Evolutionary conservation across 2,113 vertebrate species (phyloP).

Genomic region (Hydrolagus affinis): DNA sequence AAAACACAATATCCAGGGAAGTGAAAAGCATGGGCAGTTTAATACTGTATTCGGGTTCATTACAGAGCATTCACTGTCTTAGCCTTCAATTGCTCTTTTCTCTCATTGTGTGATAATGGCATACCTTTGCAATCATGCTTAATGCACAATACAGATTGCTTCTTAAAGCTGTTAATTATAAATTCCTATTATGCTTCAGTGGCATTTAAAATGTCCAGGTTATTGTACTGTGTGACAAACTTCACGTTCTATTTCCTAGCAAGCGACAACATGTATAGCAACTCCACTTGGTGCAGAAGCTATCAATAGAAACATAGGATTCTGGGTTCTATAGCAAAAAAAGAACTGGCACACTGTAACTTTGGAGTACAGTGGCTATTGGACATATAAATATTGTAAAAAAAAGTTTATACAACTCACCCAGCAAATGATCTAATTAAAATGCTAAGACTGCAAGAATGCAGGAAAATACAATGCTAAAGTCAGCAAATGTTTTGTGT

Average conservation of each 20-base stretch:
- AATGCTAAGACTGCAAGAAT: neutral
- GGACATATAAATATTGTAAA: no score
- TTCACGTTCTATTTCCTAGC: neutral
- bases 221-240: neutral
- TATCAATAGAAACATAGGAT: neutral
- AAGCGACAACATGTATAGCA: neutral
- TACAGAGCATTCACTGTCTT: neutral
- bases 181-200: conserved; percentile 12
- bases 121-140: conserved; percentile 18
- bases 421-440: neutral
- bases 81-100: conserved; percentile 10
- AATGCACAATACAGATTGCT: conserved; percentile 14
- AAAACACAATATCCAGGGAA: neutral
- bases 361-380: neutral
- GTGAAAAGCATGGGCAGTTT: neutral
- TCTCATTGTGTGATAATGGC: conserved; percentile 18
- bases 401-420: neutral
- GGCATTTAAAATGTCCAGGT: neutral
- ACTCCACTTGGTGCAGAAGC: neutral
- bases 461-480: neutral
- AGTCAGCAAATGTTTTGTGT: neutral
- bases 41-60: neutral
- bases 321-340: neutral
- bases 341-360: neutral
- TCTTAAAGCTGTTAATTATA: conserved; percentile 19